A percentile compares a stretch with the other conserved stretches of the same genome.
Evolutionary conservation across 2,113 vertebrate species (phyloP).

Genomic region (Nicator chloris): DNA sequence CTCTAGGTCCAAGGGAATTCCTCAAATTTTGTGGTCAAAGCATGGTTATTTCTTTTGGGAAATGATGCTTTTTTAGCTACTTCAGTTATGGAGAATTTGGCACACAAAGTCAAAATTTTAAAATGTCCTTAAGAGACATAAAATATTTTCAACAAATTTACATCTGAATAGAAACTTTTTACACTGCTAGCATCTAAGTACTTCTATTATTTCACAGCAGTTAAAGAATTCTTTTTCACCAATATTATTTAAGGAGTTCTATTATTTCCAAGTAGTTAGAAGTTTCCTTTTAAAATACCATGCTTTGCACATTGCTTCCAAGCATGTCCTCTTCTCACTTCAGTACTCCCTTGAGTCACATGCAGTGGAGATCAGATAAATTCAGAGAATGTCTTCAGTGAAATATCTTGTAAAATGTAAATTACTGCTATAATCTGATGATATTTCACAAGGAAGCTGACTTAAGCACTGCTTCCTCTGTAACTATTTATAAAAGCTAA

Average conservation of each 20-base stretch:
- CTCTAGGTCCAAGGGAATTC: not conserved
- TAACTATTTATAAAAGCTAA: not conserved
- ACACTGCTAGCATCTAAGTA: not conserved
- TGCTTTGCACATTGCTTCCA: not conserved
- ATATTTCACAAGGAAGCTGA: not conserved
- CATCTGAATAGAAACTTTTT: not conserved
- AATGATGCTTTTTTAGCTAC: not conserved
- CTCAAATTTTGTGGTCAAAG: not conserved
- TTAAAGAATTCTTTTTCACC: not conserved
- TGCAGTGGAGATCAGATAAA: not conserved
- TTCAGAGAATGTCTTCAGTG: not conserved
- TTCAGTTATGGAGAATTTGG: not conserved
- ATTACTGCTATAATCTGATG: conserved; percentile 19
- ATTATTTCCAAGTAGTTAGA: not conserved
- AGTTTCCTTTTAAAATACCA: not conserved
- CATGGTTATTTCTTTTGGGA: not conserved
- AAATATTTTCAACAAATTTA: not conserved
- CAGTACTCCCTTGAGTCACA: not conserved
- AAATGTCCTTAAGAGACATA: not conserved
- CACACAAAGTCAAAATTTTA: not conserved
- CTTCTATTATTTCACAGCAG: not conserved
- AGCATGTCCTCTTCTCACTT: not conserved
- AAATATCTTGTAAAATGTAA: conserved; percentile 24
- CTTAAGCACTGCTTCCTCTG: not conserved
- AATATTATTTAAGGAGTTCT: not conserved